phyloP scores from a whole-genome alignment of 2,797 vertebrate genomes.

The Coccyzus lansbergi region DNA sequence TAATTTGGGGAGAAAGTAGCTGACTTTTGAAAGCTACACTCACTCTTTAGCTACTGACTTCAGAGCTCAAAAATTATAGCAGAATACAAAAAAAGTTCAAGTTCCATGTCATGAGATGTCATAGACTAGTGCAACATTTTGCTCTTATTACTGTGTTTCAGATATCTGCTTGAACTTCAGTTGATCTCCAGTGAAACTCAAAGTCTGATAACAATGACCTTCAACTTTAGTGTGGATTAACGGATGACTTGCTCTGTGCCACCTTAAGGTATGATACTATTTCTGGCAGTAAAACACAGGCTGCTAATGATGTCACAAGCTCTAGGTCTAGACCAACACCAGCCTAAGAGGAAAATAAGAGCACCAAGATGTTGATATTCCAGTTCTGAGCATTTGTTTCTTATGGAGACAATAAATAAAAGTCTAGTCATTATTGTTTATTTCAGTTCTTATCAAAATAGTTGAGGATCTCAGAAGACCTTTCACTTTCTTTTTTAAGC shows the following conservation, averaged over 20 bases:
- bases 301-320: not conserved
- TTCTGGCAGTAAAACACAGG: not conserved
- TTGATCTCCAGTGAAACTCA: not conserved
- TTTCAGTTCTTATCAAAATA: not conserved
- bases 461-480: not conserved
- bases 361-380: not conserved
- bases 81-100: not conserved
- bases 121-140: not conserved
- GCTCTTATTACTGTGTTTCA: not conserved
- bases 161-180: not conserved
- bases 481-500: not conserved
- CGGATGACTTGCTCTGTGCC: not conserved
- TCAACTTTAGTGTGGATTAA: not conserved
- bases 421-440: not conserved
- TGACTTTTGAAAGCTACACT: not conserved
- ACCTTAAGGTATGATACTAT: not conserved
- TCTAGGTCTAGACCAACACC: not conserved
- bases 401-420: not conserved
- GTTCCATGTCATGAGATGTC: not conserved
- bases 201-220: not conserved
- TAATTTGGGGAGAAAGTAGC: not conserved
- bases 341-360: not conserved
- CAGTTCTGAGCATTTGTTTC: not conserved
- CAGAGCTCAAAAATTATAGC: not conserved
- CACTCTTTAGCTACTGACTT: not conserved